Evolutionary conservation across 2,797 vertebrate genomes (phyloP), one percentile per base, ranked within the genome.

Genomic region (Neosalanx taihuensis): DNA sequence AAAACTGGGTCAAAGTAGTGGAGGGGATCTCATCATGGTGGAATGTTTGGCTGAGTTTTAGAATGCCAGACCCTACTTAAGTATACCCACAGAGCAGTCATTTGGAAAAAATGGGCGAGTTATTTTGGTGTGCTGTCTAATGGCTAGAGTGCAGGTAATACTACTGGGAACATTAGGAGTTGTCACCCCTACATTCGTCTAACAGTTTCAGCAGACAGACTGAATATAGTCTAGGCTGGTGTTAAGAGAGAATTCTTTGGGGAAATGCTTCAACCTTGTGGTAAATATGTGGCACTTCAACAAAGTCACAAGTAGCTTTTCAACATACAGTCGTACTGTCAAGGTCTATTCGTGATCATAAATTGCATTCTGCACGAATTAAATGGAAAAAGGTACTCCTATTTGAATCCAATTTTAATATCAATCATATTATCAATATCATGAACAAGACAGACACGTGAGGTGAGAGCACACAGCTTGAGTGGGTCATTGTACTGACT

Each of bases 211-310:
- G 10, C 41, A 12, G 41, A 13, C 2, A 46, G 10, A 46, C 41
- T 41, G 37, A 12, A 41, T 41, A 12, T 41, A 41, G 7, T 10
- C 37, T 41, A 41, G 37, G 37, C 7, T 41, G 12, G 37, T 12
- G 37, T 41, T 12, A 41, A 7, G 23, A 10, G 37, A 0, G 37
- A 41, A 41, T 10, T 7, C 37, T 41, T 12, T 59, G 9, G 71
- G 26, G 41, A 17, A 84, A 76, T 88, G 75, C 72, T 83, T 72
- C 80, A 84, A 6, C 59, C n/a, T 61, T 71, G 79, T 84, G 89
- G 81, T 66, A 6, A 20, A 23, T 10, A 1, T 20, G 1, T 69
- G 64, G 70, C 51, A 76, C 77, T 83, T 71, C 88, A 86, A 4
- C 6, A 2, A 41, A 51, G n/a, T 23, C 18, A 23, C 23, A 58